Conservation (phyloP, 2,113 vertebrate genomes). For the Tyrannus savana region DNA sequence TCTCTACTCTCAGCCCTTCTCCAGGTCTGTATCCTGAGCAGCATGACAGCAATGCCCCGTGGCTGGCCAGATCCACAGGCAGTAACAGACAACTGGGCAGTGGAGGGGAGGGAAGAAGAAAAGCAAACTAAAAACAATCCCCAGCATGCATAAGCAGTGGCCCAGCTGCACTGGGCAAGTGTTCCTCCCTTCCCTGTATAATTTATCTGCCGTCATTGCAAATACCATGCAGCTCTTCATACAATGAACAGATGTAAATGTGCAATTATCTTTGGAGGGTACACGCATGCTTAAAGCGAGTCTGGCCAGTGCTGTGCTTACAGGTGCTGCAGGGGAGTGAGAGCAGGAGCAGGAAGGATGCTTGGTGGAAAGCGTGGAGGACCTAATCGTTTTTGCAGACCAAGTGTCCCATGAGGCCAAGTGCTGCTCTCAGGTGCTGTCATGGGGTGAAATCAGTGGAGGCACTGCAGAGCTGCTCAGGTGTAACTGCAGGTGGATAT, state of each 20-base stretch:
- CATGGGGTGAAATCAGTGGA: not conserved
- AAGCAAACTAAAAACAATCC: not conserved
- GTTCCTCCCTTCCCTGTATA: not conserved
- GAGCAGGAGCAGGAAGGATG: not conserved
- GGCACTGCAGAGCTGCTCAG: not conserved
- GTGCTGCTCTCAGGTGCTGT: not conserved
- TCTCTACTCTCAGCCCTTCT: not conserved
- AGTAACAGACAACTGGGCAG: not conserved
- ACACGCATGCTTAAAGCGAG: not conserved
- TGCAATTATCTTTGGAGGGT: not conserved
- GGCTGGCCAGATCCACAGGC: not conserved
- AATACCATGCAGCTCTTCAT: not conserved
- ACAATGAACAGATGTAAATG: not conserved
- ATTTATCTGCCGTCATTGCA: not conserved
- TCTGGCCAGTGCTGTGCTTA: not conserved
- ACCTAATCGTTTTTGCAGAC: not conserved
- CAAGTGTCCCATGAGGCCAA: rapidly evolving
- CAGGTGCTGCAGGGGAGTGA: not conserved
- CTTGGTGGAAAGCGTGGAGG: not conserved
- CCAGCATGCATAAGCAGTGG: not conserved
- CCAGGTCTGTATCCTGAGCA: not conserved
- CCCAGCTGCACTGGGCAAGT: constrained; percentile 14
- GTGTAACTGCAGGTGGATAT: not conserved
- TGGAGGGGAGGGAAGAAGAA: not conserved
- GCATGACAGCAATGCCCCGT: rapidly evolving